Evolutionary conservation across 2,888 invertebrate genomes (phyloP).

Genomic region (Xestia xanthographa): DNA sequence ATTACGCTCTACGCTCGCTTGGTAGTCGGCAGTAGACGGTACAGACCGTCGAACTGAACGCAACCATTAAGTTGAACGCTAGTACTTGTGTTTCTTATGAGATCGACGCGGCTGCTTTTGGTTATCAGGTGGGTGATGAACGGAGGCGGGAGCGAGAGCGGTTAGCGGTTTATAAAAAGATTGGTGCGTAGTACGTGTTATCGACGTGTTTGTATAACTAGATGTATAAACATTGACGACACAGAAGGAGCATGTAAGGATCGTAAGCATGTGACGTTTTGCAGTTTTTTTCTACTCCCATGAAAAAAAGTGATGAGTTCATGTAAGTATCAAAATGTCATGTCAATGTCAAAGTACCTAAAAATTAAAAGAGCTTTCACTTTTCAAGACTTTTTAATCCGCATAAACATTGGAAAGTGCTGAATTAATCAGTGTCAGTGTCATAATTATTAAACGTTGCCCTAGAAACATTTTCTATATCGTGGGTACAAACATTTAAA

Average conservation of each 20-base stretch:
- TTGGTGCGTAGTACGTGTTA: background rate
- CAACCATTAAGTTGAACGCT: slow-evolving; percentile 71
- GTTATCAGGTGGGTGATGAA: slow-evolving; percentile 19
- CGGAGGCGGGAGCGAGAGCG: background rate
- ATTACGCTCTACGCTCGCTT: slow-evolving; percentile 1
- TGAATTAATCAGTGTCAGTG: too few species aligned
- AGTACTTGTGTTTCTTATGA: slow-evolving; percentile 68
- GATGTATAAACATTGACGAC: background rate
- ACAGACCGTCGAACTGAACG: slow-evolving; percentile 65
- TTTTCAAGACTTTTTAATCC: background rate
- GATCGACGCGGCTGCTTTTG: slow-evolving; percentile 44
- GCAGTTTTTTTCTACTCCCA: background rate
- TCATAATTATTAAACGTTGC: too few species aligned
- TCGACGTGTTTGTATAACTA: background rate
- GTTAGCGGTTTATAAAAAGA: background rate
- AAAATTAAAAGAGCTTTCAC: background rate
- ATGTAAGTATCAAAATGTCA: too few species aligned
- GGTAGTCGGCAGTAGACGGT: slow-evolving; percentile 24
- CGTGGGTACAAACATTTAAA: background rate
- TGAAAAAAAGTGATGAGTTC: background rate
- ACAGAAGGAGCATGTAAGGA: background rate
- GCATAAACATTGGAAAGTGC: background rate
- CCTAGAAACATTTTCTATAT: background rate
- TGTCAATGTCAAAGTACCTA: too few species aligned
- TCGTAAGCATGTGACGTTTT: background rate